Percentiles rank a stretch among this genome's conserved stretches.
Evolutionary conservation across 1,140 invertebrate genomes (phyloP).

Genomic region (Heterodera schachtii): DNA sequence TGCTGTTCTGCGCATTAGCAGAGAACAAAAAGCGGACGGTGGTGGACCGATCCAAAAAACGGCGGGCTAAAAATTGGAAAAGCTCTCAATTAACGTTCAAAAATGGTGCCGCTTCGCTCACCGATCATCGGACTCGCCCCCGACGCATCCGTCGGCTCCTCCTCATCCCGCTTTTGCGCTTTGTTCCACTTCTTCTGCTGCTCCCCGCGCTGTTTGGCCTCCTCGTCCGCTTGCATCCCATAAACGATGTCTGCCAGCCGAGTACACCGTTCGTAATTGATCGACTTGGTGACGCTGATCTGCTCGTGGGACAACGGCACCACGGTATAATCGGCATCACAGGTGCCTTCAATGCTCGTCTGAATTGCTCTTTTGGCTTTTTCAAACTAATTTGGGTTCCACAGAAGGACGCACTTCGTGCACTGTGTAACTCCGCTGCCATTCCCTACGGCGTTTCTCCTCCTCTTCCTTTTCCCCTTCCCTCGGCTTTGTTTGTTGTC

Average conservation of each 20-base stretch:
- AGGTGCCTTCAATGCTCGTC: conserved; percentile 11
- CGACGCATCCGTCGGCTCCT: background rate
- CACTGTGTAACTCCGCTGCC: background rate
- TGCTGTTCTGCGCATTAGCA: background rate
- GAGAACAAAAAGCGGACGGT: background rate
- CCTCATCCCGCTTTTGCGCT: background rate
- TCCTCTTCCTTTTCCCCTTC: background rate
- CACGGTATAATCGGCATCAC: background rate
- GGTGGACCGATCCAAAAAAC: conserved; percentile 3
- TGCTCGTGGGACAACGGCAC: background rate
- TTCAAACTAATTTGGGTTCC: too few species aligned
- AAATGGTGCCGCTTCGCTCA: background rate
- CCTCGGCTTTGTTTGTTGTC: background rate
- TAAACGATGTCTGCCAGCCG: background rate
- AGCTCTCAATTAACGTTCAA: background rate
- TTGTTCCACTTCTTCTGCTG: background rate
- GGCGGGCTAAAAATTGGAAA: background rate
- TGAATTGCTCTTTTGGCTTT: background rate
- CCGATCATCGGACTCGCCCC: background rate
- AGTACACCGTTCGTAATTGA: background rate
- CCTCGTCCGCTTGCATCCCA: conserved; percentile 8
- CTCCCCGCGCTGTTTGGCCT: conserved; percentile 3
- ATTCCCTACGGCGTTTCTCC: background rate
- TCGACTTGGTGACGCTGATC: conserved; percentile 5
- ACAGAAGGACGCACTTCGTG: background rate